Evolutionary conservation across 2,888 invertebrate genomes (phyloP).

Genomic region (Cephus pygmeus): DNA sequence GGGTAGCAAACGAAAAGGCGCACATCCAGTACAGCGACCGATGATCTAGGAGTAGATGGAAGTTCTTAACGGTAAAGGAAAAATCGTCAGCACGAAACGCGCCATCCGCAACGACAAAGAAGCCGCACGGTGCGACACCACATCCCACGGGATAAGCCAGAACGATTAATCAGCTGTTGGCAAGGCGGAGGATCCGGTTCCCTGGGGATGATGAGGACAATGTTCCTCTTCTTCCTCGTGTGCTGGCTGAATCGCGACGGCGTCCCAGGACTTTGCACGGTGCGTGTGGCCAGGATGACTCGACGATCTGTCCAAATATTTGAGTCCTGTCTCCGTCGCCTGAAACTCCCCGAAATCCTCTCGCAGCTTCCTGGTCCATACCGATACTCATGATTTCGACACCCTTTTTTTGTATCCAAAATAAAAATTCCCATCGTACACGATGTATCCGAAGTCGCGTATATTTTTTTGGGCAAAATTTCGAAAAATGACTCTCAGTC

Average conservation of each 20-base stretch:
- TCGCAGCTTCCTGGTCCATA: background rate
- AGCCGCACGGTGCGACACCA: constrained; percentile 58
- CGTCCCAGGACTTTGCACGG: background rate
- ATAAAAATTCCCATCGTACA: background rate
- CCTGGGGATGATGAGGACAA: constrained; percentile 47
- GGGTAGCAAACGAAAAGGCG: background rate
- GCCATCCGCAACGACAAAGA: constrained; percentile 58
- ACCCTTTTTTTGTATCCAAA: background rate
- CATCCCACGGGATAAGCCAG: constrained; percentile 51
- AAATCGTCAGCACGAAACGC: constrained; percentile 53
- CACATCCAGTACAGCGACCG: background rate
- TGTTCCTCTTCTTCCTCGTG: constrained; percentile 49
- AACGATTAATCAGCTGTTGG: constrained; percentile 67
- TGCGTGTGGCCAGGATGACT: constrained; percentile 51
- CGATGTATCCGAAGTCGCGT: background rate
- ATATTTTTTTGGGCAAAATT: background rate
- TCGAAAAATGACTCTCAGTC: background rate
- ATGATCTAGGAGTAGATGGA: background rate
- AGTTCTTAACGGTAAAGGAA: constrained; percentile 47
- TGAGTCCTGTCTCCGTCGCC: constrained; percentile 32
- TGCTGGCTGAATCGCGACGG: constrained; percentile 25
- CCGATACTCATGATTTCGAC: background rate
- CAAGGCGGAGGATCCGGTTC: constrained; percentile 57
- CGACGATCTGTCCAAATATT: constrained; percentile 61
- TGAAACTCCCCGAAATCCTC: background rate